Conservation (phyloP, 2,113 vertebrate species). For the Paradoxurus hermaphroditus region DNA sequence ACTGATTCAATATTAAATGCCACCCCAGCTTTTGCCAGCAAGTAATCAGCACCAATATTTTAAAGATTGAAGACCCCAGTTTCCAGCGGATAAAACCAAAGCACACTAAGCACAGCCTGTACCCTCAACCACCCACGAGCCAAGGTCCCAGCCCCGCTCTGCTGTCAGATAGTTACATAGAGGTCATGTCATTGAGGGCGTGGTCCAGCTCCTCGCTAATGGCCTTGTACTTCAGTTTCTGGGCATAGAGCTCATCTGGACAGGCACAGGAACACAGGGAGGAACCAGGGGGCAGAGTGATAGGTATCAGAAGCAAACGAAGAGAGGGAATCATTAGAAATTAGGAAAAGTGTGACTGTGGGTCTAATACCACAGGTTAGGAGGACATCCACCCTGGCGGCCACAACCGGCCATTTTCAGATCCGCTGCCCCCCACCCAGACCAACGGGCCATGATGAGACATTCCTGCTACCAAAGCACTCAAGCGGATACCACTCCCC, state of each 20-base stretch:
- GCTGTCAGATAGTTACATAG: constrained; percentile 93
- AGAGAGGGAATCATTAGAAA: constrained; percentile 67
- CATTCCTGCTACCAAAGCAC: neutral
- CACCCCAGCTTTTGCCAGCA: constrained; percentile 49
- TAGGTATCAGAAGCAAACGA: constrained; percentile 56
- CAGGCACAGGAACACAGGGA: constrained; percentile 71
- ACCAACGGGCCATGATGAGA: neutral
- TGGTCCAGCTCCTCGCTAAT: constrained; percentile 99
- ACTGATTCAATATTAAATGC: neutral
- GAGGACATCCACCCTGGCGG: neutral
- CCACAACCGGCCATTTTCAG: neutral
- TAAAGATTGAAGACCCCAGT: constrained; percentile 1
- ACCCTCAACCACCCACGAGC: constrained; percentile 44
- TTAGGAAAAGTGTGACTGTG: constrained; percentile 3
- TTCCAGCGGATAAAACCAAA: constrained; percentile 58
- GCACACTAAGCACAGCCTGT: constrained; percentile 27
- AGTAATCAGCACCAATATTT: constrained; percentile 74
- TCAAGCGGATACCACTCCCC: neutral
- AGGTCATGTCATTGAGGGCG: constrained; percentile 99
- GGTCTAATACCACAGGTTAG: constrained; percentile 8
- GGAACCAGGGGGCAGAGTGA: constrained; percentile 55
- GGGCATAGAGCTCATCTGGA: constrained; percentile 96
- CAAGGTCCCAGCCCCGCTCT: constrained; percentile 61
- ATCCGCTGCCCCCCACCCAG: neutral
- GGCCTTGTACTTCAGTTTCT: constrained; percentile 99